Conservation (phyloP, 2,888 invertebrate genomes). For the Luperina testacea region DNA sequence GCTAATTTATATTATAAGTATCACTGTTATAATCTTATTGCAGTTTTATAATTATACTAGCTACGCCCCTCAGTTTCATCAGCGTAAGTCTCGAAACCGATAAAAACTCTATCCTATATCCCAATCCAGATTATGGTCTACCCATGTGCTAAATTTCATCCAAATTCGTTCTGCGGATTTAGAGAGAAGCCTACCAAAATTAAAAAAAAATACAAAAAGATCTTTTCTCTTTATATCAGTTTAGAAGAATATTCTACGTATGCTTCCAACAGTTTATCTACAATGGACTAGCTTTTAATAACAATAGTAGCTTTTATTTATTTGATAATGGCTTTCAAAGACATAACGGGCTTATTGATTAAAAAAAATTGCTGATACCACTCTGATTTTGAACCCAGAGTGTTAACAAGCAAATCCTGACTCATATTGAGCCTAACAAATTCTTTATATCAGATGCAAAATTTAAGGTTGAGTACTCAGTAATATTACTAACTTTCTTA, state of each 20-base stretch:
- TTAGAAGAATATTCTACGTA: neutral
- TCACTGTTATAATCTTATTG: neutral
- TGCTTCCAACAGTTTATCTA: conserved; percentile 35
- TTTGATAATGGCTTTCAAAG: conserved; percentile 10
- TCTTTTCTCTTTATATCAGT: too few species aligned
- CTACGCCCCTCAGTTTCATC: too few species aligned
- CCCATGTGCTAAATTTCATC: neutral
- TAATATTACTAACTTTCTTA: conserved; percentile 23
- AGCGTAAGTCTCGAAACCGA: too few species aligned
- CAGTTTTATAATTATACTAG: neutral
- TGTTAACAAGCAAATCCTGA: conserved; percentile 4
- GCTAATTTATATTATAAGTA: neutral
- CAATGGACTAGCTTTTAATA: conserved; percentile 18
- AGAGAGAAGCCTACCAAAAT: too few species aligned
- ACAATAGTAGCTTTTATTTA: conserved; percentile 24
- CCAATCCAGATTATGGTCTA: neutral
- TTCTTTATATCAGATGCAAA: neutral
- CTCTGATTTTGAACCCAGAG: neutral
- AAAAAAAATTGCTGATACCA: neutral
- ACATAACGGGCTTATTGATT: neutral
- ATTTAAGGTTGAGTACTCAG: neutral
- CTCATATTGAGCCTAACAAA: conserved; percentile 13
- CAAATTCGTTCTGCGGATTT: too few species aligned
- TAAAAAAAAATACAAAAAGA: too few species aligned
- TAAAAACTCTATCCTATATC: neutral